Evolutionary conservation across 2,888 invertebrate genomes (phyloP).

Genomic region (Yponomeuta cagnagella): DNA sequence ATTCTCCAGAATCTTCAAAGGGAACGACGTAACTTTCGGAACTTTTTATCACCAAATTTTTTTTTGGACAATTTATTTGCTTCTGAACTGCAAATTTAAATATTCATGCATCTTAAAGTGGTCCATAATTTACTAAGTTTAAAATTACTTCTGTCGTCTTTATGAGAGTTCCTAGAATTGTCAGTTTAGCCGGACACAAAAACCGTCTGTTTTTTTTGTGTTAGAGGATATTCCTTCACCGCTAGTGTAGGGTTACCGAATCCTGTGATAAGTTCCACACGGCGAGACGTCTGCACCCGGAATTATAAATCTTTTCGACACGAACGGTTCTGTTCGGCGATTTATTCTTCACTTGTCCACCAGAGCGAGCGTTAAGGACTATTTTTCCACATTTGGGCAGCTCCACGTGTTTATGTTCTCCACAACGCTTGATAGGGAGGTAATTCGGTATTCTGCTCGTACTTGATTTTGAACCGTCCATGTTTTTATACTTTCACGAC

Average conservation of each 20-base stretch:
- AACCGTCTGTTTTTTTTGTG: neutral
- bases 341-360: conserved; percentile 4
- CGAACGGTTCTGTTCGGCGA: conserved; percentile 24
- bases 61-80: neutral
- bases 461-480: neutral
- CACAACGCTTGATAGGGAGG: neutral
- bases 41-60: neutral
- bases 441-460: neutral
- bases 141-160: conserved; percentile 4
- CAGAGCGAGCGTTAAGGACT: neutral
- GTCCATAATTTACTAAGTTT: conserved; percentile 7
- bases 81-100: neutral
- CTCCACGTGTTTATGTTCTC: neutral
- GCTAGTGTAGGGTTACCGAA: conserved; percentile 43
- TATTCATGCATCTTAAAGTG: conserved; percentile 9
- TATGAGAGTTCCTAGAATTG: neutral
- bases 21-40: neutral
- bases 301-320: conserved; percentile 45
- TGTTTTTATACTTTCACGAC: neutral
- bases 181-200: neutral
- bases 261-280: conserved; percentile 38
- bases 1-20: neutral
- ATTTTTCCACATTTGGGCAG: neutral
- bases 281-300: conserved; percentile 18
- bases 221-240: conserved; percentile 25